A percentile compares a stretch with the other conserved stretches of the same genome.
These are phyloP conservation scores for Dryobota labecula DNA, from an alignment of 2,888 invertebrate genomes.

Conservation along the genomic window DNA sequence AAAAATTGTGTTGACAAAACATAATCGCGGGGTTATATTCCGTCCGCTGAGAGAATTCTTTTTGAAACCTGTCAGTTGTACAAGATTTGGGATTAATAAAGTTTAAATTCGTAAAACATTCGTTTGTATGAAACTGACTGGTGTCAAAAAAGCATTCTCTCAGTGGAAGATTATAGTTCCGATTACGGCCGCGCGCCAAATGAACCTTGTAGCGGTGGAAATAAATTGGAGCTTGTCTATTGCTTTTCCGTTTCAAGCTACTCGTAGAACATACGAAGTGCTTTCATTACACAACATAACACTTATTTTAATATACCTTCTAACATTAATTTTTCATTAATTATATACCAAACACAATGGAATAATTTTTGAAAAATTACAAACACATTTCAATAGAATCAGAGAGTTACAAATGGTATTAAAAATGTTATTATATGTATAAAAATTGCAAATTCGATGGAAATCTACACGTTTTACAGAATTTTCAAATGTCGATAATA, in stretches of 20 bases:
- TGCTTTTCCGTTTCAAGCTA: slow-evolving; percentile 32
- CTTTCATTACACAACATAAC: slow-evolving; percentile 49
- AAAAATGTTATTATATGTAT: slow-evolving; percentile 29
- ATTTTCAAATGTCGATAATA: slow-evolving; percentile 27
- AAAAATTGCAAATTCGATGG: slow-evolving; percentile 38
- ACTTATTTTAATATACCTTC: slow-evolving; percentile 47
- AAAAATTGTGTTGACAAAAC: background rate
- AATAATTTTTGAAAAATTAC: slow-evolving; percentile 49
- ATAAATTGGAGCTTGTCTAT: slow-evolving; percentile 26
- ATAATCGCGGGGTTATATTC: background rate
- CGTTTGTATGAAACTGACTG: too few species aligned
- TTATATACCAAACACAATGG: slow-evolving; percentile 48
- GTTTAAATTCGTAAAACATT: too few species aligned
- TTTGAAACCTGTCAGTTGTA: too few species aligned
- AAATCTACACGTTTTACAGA: slow-evolving; percentile 19
- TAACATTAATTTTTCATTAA: slow-evolving; percentile 48
- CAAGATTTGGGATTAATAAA: too few species aligned
- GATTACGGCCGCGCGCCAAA: background rate
- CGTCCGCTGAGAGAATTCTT: too few species aligned
- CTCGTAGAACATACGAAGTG: slow-evolving; percentile 51
- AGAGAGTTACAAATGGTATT: slow-evolving; percentile 52
- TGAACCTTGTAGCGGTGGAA: background rate
- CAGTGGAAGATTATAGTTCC: too few species aligned
- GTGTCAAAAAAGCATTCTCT: too few species aligned
- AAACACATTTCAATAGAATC: slow-evolving; percentile 52